Percentiles rank a stretch among this genome's conserved stretches.
Conservation (phyloP, 2,113 vertebrate species). For the Lampris incognitus region DNA sequence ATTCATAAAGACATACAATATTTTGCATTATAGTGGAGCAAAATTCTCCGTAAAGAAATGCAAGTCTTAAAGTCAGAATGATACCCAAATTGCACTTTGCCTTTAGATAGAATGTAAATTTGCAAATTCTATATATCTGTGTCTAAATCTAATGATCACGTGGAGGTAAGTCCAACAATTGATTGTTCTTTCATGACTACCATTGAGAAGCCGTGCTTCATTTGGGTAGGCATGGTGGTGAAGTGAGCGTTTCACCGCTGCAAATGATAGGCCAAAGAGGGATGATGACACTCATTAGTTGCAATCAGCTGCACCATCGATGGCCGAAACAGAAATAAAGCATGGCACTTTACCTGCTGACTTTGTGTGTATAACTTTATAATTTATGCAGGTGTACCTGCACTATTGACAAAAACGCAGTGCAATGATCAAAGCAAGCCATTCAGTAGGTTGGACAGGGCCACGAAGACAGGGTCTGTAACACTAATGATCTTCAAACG, state of each 20-base stretch:
- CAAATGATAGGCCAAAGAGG: constrained; percentile 48
- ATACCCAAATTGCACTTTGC: background rate
- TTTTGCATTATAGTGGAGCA: background rate
- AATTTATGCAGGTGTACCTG: constrained; percentile 78
- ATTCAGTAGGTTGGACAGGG: constrained; percentile 82
- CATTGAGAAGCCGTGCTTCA: constrained; percentile 7
- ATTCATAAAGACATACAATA: background rate
- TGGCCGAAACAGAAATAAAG: constrained; percentile 60
- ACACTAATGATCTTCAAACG: constrained; percentile 86
- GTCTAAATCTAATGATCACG: background rate
- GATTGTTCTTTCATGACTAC: background rate
- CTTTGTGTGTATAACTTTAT: constrained; percentile 83
- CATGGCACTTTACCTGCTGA: constrained; percentile 81
- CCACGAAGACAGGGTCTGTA: constrained; percentile 84
- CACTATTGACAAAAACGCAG: constrained; percentile 81
- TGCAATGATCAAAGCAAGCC: constrained; percentile 80
- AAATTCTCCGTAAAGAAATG: background rate
- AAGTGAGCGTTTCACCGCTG: constrained; percentile 41
- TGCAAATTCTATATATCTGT: background rate
- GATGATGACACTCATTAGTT: constrained; percentile 68
- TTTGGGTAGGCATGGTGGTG: constrained; percentile 42
- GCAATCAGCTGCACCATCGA: constrained; percentile 61
- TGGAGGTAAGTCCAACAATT: too few relatives aligned
- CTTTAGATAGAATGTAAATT: background rate
- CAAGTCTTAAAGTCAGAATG: background rate